Percentiles rank a stretch among this genome's conserved stretches.
Conservation (phyloP, 2,888 invertebrate species). For the Cenopis cana region DNA sequence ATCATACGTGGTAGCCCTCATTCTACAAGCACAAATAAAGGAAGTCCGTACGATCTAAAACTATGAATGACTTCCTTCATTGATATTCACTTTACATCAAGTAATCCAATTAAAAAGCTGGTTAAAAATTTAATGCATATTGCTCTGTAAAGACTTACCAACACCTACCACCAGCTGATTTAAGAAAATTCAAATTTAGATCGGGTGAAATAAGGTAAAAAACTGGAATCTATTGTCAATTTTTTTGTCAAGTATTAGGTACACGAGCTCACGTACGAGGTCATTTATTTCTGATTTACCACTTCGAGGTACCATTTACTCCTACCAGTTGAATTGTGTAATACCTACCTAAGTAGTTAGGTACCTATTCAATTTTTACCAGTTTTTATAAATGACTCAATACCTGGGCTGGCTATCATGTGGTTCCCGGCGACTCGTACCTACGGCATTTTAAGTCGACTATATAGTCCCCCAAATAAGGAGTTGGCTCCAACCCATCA, state of each 20-base stretch:
- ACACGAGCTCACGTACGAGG: background rate
- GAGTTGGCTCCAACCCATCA: slow-evolving; percentile 17
- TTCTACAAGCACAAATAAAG: slow-evolving; percentile 3
- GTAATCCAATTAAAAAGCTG: background rate
- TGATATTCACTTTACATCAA: slow-evolving; percentile 10
- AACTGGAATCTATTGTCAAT: background rate
- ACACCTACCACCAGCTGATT: background rate
- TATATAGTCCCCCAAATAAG: slow-evolving; percentile 31
- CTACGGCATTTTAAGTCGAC: slow-evolving; percentile 25
- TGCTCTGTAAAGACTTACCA: background rate
- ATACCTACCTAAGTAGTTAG: too few species aligned
- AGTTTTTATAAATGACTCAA: slow-evolving; percentile 36
- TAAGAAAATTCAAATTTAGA: background rate
- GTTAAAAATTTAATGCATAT: too few species aligned
- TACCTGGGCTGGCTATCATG: slow-evolving; percentile 11
- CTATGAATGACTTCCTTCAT: slow-evolving; percentile 12
- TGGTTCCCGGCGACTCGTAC: slow-evolving; percentile 11
- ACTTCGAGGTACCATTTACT: background rate
- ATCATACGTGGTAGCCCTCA: too few species aligned
- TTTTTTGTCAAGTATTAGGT: background rate
- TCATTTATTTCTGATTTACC: background rate
- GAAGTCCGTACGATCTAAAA: background rate
- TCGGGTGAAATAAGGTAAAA: slow-evolving; percentile 1
- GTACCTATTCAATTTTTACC: slow-evolving; percentile 21
- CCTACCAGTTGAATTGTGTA: too few species aligned